Evolutionary conservation across 2,888 invertebrate genomes (phyloP).

Genomic region (Cheilosia scutellata): DNA sequence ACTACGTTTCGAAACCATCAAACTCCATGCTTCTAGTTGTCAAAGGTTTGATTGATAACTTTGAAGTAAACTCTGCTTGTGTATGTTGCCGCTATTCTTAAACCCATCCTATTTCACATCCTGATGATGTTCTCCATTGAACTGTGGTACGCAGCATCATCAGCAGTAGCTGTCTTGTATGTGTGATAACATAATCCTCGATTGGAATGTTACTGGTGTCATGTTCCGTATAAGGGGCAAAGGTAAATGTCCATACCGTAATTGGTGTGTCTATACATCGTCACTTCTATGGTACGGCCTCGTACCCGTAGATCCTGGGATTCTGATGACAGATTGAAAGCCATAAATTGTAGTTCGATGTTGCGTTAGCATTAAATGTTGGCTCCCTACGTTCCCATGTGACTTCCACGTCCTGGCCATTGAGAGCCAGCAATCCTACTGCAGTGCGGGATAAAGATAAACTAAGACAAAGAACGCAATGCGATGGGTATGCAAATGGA

Average conservation of each 20-base stretch:
- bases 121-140: conserved; percentile 7
- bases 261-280: conserved; percentile 61
- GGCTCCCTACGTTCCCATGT: conserved; percentile 5
- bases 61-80: not conserved
- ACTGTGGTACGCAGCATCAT: not conserved
- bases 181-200: conserved; percentile 64
- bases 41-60: conserved; percentile 61
- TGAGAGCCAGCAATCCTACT: not conserved
- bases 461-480: conserved; percentile 39
- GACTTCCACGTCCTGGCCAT: not conserved
- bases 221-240: conserved; percentile 17
- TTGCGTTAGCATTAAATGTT: conserved; percentile 51
- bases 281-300: conserved; percentile 62
- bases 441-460: conserved; percentile 33
- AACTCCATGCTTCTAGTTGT: conserved; percentile 9
- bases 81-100: not conserved
- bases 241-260: conserved; percentile 53
- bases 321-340: conserved; percentile 70
- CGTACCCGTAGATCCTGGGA: conserved; percentile 54
- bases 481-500: conserved; percentile 70
- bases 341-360: conserved; percentile 70
- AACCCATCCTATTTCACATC: not conserved
- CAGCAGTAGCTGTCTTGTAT: conserved; percentile 24
- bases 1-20: not conserved
- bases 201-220: conserved; percentile 55